Evolutionary conservation across 2,113 vertebrate genomes (phyloP), one percentile per base, ranked within the genome.

Genomic region (Pluvianellus socialis): DNA sequence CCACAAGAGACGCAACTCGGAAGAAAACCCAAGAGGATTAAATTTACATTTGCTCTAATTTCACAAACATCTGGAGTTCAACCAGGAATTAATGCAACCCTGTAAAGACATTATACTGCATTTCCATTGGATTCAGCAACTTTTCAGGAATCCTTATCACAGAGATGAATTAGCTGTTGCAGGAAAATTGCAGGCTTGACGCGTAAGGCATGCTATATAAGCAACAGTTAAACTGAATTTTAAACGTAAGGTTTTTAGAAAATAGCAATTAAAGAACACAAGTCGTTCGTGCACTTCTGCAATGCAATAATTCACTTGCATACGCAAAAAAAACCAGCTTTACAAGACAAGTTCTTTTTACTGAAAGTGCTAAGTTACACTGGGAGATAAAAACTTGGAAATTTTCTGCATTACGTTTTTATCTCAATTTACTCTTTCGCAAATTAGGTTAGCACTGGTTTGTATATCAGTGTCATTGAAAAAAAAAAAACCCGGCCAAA

Each of bases 21-120:
- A 86, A 84, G 68, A 72, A 94, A 84, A 81, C 79, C 79, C 92
- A 47, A 50, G 86, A 72, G 88, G 56, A 63, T 70, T 79, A 52
- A 63, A 91, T 81, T 94, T 84, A 96, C 76, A 88, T 96, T 88
- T 94, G 76, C 75, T 95, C 92, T 75, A 79, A 84, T 93, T 95
- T 94, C 94, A 66, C 80, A 82, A 93, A 70, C 88, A 96, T 83
- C 88, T 94, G 93, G 74, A 96, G 50, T 12, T 94, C 71, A 85
- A 92, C 56, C 24, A 91, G 47, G 86, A 94, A 96, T 79, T 52
- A 27, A 40, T 49, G 82, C 65, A 83, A 67, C 32, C 50, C 65
- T 86, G 55, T 33, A 38, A 97, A 92, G 92, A 49, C 52, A 83
- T 65, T 26, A n/a, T n/a, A 9, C 35, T 84, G 33, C 53, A 55